Evolutionary conservation across 2,113 vertebrate species (phyloP).

Genomic region (Diphyllodes magnificus): DNA sequence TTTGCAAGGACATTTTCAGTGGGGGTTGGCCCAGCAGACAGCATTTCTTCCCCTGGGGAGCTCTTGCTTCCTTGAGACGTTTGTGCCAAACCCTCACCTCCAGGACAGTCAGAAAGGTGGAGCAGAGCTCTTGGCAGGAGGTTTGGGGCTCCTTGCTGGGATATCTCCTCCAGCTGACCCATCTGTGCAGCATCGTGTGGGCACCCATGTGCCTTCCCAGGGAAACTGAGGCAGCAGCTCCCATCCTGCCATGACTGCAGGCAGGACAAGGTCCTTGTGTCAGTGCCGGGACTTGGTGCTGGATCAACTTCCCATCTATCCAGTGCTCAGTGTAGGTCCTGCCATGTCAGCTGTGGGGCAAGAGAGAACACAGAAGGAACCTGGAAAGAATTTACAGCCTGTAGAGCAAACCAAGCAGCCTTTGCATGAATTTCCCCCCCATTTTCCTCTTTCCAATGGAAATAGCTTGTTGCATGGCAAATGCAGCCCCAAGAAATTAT

Average conservation of each 20-base stretch:
- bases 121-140: neutral
- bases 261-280: neutral
- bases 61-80: neutral
- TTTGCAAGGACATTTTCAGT: neutral
- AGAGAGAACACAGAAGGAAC: neutral
- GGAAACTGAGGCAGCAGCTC: neutral
- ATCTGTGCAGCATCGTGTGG: accelerated
- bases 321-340: neutral
- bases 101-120: accelerated
- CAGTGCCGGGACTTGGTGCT: accelerated
- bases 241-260: neutral
- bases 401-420: neutral
- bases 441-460: neutral
- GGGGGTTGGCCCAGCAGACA: accelerated
- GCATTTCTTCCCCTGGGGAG: neutral
- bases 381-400: neutral
- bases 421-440: accelerated
- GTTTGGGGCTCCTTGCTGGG: neutral
- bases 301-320: neutral
- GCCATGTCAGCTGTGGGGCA: accelerated
- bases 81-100: neutral
- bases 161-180: neutral
- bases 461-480: neutral
- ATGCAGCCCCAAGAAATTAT: neutral
- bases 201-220: accelerated